Evolutionary conservation across 2,113 vertebrate species (phyloP), one percentile per base, ranked within the genome.

Genomic region (Corapipo altera): DNA sequence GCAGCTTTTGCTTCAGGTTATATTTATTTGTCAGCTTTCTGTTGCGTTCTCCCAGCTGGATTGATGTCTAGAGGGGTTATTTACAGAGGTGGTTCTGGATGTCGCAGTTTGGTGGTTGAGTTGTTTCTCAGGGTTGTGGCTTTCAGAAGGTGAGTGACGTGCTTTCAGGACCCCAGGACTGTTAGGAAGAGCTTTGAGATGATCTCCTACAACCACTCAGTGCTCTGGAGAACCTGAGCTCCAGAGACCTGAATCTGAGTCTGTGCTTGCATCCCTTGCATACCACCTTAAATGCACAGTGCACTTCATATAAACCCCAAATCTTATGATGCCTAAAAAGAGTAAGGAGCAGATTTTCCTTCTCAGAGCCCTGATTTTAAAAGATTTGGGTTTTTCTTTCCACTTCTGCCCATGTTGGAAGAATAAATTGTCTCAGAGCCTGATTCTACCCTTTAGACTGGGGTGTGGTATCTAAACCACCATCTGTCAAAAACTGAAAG

Each of bases 391-490:
- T 51, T 77, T 12, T 46, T 46, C 15, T 80, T 85, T 62, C 41
- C 19, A 18, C 61, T 81, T 70, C 67, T 85, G 55, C n/a, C 78
- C 41, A 24, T 16, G 24, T 28, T 44, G 3, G 41, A 77, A 55
- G 26, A 8, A 80, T 49, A 85, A 88, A 74, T 80, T 77, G 16
- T 28, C 85, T 80, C 48, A 27, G 74, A 82, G 37, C 21, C 32
- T 3, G 1, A 21, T 32, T 72, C 58, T 65, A 35, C 58, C 35
- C 41, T 80, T 96, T 16, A 22, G 43, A 33, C 43, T 43, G 23
- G 93, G 91, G 62, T 61, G 95, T 93, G 95, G 78, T 64, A 18
- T 69, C 73, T 32, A 61, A 92, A 76, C n/a, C 75, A 85, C 48
- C 64, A 28, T 89, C 71, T 88, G 82, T 73, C 9, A 8, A 77